A percentile compares a stretch with the other conserved stretches of the same genome.
These are phyloP conservation scores for Chunga burmeisteri DNA, from an alignment of 2,113 vertebrate species.

Conservation along the genomic window DNA sequence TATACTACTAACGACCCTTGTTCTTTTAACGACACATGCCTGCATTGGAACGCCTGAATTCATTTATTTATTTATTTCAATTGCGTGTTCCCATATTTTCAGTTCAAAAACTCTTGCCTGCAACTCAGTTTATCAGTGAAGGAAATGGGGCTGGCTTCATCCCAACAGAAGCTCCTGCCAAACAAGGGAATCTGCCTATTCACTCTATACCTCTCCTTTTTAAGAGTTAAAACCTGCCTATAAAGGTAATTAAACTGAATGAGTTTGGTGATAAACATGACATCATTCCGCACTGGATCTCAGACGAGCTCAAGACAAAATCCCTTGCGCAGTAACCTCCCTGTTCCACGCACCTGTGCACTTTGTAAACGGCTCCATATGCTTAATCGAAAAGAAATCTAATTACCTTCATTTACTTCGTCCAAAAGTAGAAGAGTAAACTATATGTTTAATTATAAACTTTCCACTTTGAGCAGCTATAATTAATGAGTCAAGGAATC, in stretches of 20 bases:
- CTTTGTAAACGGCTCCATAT: constrained; percentile 24
- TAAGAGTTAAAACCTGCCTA: accelerated
- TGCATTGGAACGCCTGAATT: accelerated
- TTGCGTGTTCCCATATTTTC: neutral
- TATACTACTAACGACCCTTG: too few species aligned
- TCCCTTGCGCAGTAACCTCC: neutral
- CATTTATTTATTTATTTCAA: too few species aligned
- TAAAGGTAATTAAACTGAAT: neutral
- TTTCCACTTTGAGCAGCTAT: constrained; percentile 75
- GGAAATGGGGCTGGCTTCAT: neutral
- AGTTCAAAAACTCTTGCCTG: neutral
- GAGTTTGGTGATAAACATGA: neutral
- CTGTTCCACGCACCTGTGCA: constrained; percentile 6
- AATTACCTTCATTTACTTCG: constrained; percentile 72
- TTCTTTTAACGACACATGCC: neutral
- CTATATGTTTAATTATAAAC: constrained; percentile 79
- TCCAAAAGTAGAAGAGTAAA: constrained; percentile 70
- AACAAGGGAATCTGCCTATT: neutral
- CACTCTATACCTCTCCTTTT: neutral
- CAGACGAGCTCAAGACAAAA: neutral
- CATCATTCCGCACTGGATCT: neutral
- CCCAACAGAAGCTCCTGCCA: neutral
- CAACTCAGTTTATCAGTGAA: neutral
- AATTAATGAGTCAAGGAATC: constrained; percentile 80
- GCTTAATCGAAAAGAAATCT: constrained; percentile 62